Base-by-base conservation (phyloP, 2,888 invertebrate species). In the Augochlorella aurata region DNA sequence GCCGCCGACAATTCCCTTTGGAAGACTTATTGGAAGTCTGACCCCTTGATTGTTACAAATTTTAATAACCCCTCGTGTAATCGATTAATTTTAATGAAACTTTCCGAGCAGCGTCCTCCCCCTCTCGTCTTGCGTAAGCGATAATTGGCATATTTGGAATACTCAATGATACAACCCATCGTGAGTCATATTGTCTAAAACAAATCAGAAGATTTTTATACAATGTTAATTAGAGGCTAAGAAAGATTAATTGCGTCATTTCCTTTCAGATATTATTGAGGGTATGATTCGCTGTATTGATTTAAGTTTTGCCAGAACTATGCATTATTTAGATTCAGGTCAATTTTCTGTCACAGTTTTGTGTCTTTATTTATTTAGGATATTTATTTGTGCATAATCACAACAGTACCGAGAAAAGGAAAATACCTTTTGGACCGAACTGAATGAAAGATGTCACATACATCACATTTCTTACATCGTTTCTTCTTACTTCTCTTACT, bases 41-140 rank as follows among this genome's bases (percentile, higher is more conserved):
- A 38, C 29, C 63, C 44, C 38, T 44, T 18, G 10, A 10, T 18
- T 38, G n/a, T 63, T 63, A 63, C 38, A 18, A 29, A 38, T 38
- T 63, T 63, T 63, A 29, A 63, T 63, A 63, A 63, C 24, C 29
- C 38, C 16, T 24, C 63, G 63, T 18, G 38, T 63, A 63, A 63
- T 63, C 38, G 29, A 63, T 63, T 63, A 58, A 58, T 38, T 63
- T 29, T 38, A 38, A 63, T 63, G 18, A 63, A 63, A 63, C 38
- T 58, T 58, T 24, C 58, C 14, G 2, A 58, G 16, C 16, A 14
- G 58, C 14, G 8, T 24, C 2, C 24, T 58, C 16, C 8, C 29
- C 24, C 16, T 29, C 24, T 24, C 21, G 24, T 24, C 24, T 58
- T 8, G 58, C 58, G 2, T 14, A 24, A 14, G 58, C 24, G 58